Base-by-base conservation (phyloP, 1,140 invertebrate species). In the Bombus confusus region DNA sequence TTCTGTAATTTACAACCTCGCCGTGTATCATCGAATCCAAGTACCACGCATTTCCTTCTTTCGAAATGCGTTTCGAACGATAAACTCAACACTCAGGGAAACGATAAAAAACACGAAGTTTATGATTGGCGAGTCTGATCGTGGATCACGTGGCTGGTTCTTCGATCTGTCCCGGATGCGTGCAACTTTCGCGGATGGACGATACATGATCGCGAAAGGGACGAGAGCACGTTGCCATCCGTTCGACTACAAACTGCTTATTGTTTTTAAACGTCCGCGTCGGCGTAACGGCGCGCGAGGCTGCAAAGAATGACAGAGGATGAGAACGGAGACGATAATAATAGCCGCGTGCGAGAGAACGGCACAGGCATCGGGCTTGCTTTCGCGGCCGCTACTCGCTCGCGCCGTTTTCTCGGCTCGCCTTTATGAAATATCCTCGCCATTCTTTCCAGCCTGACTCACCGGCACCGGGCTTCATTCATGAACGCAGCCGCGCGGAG, bases 371-470 rank as follows among this genome's bases (percentile, higher is more conserved):
- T 69, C 69, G 37, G 15, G 37, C 43, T 59, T 39, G 28, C 13
- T 25, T 52, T 18, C 47, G 34, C 71, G 78, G 52, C 66, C 80
- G 59, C 81, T 81, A 64, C 28, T 6, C 22, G 28, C 76, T 52
- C 66, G 64, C 71, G 57, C 74, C 79, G 87, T 88, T 90, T 88
- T 88, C 88, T 89, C 91, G 86, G 85, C 86, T 83, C 83, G 76
- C 76, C 83, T 92, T 91, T 89, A 87, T 91, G 85, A 90, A 91
- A 88, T 88, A 86, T 87, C 79, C 82, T 86, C 88, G 79, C 86
- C 86, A 88, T 91, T 90, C 90, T 91, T 91, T 90, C 88, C 81
- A 68, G 81, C 82, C 82, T 89, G 89, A 91, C 89, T 91, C 85
- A 90, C 83, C 88, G 86, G 41, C 75, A 43, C 72, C 74, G 13